A percentile compares a stretch with the other conserved stretches of the same genome.
Conservation (phyloP, 2,888 invertebrate species). For the Habrosyne pyritoides region DNA sequence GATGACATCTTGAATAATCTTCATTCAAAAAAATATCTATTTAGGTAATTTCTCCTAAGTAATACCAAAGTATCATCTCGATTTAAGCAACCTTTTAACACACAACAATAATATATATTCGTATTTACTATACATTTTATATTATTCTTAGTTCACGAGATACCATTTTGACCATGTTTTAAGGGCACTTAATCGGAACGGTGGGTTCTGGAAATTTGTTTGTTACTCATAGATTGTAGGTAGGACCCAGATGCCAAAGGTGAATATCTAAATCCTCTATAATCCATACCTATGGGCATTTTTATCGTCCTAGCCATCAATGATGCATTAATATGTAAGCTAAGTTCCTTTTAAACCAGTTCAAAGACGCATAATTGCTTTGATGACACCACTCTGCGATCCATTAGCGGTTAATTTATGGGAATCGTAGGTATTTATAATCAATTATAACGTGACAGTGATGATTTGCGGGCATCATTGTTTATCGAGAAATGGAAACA, state of each 20-base stretch:
- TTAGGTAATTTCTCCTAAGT: too few relatives aligned
- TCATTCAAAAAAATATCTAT: too few relatives aligned
- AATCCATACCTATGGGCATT: background rate
- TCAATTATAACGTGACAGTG: conserved; percentile 36
- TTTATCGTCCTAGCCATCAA: background rate
- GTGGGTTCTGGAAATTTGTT: background rate
- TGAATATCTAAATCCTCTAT: background rate
- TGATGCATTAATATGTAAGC: background rate
- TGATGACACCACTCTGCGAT: conserved; percentile 37
- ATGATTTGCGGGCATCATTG: conserved; percentile 42
- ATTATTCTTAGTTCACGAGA: too few relatives aligned
- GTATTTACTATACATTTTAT: too few relatives aligned
- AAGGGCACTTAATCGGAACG: too few relatives aligned
- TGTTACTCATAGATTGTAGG: background rate
- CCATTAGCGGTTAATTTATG: conserved; percentile 40
- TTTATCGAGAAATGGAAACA: conserved; percentile 25
- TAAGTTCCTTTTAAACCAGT: conserved; percentile 21
- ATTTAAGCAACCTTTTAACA: too few relatives aligned
- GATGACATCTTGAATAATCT: too few relatives aligned
- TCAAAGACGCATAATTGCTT: conserved; percentile 21
- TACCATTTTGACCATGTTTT: too few relatives aligned
- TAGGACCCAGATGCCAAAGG: background rate
- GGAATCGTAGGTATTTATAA: conserved; percentile 38
- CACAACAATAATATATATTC: too few relatives aligned
- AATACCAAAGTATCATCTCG: too few relatives aligned